Evolutionary conservation across 2,888 invertebrate genomes (phyloP), one percentile per base, ranked within the genome.

Genomic region (Thera britannica): DNA sequence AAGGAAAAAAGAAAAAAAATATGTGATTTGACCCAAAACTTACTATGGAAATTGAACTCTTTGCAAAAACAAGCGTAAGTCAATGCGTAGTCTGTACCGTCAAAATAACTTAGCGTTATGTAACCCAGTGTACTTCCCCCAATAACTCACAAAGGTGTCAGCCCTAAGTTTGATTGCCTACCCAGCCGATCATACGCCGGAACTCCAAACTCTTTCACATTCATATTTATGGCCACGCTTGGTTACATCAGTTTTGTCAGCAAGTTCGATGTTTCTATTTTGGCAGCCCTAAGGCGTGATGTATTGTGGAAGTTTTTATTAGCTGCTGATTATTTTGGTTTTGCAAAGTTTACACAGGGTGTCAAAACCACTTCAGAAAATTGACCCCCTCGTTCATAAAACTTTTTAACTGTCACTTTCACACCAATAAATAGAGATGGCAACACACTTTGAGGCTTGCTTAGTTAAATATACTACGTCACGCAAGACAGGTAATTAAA

Each of bases 201-300:
- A 67, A 67, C 55, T 62, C 44, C 62, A n/a, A 48, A 54, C 49
- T 68, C 46, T 60, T 58, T 65, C 80, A 73, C 83, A 88, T 87
- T 80, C 86, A 88, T 90, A 90, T 90, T 90, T 90, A 89, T 89
- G 89, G 85, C 83, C 59, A 71, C 70, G 82, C 83, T 84, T 83
- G 80, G 84, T 86, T 85, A 84, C 85, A 86, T 84, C 77, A 77
- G 70, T 79, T 83, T 84, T 80, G 63, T 66, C 65, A 62, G 64
- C 66, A 56, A 66, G 58, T 72, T 57, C 52, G 62, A 56, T 56
- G 46, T 65, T 67, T 63, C 41, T 59, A 51, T 46, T 70, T 61
- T 66, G 55, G 56, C 67, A 60, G 65, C 62, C 67, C 48, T 41
- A 44, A 46, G 69, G 61, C 56, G 11, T 41, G 7, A 59, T 51